Base-by-base conservation (phyloP, 2,888 invertebrate species). In the Zootermopsis nevadensis region DNA sequence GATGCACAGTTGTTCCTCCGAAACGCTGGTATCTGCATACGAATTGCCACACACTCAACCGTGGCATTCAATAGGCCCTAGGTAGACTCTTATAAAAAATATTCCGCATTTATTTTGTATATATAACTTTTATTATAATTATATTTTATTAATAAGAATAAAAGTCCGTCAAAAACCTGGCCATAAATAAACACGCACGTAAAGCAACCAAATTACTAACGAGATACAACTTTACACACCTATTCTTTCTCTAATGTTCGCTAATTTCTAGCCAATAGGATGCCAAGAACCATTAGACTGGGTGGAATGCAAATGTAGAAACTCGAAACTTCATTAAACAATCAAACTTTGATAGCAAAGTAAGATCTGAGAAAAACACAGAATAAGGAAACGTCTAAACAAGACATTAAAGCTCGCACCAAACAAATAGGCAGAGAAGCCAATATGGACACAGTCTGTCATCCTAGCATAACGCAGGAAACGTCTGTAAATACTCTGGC, bases 391-490 rank as follows among this genome's bases (percentile, higher is more conserved):
- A 10, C 31, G 69, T 69, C 33, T 69, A 69, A 69, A 69, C 69
- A 69, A 33, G 33, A 33, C 69, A 33, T 33, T 69, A 33, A 33
- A 33, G 1, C 33, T 33, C 1, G 15, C 30, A 69, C 69, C 69
- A 77, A 77, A 77, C 55, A 77, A 77, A 77, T 77, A 77, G 48
- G 53, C 55, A 77, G 31, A 31, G 27, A 24, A 77, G 55, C 53
- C 77, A 77, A 55, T 77, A 77, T 77, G 77, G 77, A 77, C 77
- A 55, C 77, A 77, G 31, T 38, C 77, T 77, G 77, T 55, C 77
- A 77, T 31, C 69, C 12, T n/a, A 27, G 1, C n/a, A n/a, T 15
- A 60, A 27, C 60, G 22, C 69, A 69, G 69, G 69, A 77, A 53
- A 77, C 69, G 55, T 42, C 24, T 77, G 77, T 77, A 77, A 77